Base-by-base conservation (phyloP, 2,113 vertebrate genomes). In the Cisticola juncidis region DNA sequence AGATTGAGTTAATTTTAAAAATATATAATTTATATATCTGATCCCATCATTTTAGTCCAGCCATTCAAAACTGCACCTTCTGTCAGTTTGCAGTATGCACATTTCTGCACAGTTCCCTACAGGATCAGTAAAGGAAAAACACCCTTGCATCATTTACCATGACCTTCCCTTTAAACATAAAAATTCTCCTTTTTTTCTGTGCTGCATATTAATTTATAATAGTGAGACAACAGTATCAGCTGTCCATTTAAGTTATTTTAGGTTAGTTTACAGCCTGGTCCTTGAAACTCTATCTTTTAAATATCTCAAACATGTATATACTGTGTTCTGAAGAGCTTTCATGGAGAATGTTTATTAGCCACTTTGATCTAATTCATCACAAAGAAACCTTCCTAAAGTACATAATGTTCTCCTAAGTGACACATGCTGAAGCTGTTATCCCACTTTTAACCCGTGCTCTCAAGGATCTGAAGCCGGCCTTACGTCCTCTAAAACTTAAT, bases 331-430 rank as follows among this genome's bases (percentile, higher is more conserved):
- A 97, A 96, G 95, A 74, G 96, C 97, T 97, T 97, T 97, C 96
- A 95, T 28, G 29, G 64, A 92, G 82, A 92, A 97, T 95, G 80
- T 96, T 97, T 97, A 96, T 97, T 95, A 97, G 97, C 81, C 91
- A 95, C 97, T 98, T 98, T 98, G 98, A 98, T 98, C 96, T 97
- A 95, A 97, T 95, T 95, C 95, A 95, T 98, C 97, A 96, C 94
- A 91, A 96, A 92, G 94, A 96, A 96, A 91, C 92, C n/a, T 2
- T 95, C 97, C 96, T 88, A 91, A 94, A 97, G 95, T 68, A 95
- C 93, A 90, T 65, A 97, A 96, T 58, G 86, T 97, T 97, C 94
- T 97, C 94, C 85, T 93, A 95, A 93, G 79, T 86, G 96, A 95
- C 93, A 92, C 90, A 80, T 60, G 89, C 86, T 92, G 95, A 96